These are phyloP conservation scores for Panagrolaimus sp. DNA, from an alignment of 1,140 invertebrate species.

Conservation along the genomic window DNA sequence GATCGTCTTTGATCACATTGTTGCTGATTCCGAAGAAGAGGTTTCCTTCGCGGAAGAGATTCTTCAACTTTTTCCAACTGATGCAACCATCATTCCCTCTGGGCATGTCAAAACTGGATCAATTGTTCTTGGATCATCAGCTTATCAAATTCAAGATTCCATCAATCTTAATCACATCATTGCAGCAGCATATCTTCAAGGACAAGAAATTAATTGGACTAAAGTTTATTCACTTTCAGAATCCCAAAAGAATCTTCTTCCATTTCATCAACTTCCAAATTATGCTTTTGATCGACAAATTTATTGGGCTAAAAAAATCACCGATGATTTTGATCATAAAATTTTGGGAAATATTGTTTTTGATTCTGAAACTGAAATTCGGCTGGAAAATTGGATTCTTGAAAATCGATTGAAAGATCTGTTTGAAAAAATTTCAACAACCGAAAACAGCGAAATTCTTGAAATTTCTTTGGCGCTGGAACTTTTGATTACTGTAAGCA, in stretches of 20 bases:
- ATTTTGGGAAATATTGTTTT: slow-evolving; percentile 25
- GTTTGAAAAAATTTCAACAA: too few relatives aligned
- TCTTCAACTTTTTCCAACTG: not conserved
- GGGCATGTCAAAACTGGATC: not conserved
- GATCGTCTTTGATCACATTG: not conserved
- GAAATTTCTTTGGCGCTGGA: too few relatives aligned
- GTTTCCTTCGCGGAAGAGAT: not conserved
- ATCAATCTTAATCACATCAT: not conserved
- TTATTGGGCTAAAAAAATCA: slow-evolving; percentile 12
- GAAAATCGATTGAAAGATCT: not conserved
- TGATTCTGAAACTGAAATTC: not conserved
- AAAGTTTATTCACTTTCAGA: slow-evolving; percentile 9
- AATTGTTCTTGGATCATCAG: not conserved
- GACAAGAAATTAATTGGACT: slow-evolving; percentile 17
- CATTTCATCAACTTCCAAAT: slow-evolving; percentile 19
- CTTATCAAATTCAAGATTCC: not conserved
- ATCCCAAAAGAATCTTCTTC: not conserved
- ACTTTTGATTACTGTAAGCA: too few relatives aligned
- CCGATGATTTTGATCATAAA: slow-evolving; percentile 24
- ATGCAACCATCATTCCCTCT: too few relatives aligned
- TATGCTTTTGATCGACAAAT: slow-evolving; percentile 23
- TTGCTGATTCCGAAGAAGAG: not conserved
- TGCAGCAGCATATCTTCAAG: not conserved
- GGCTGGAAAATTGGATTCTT: slow-evolving; percentile 1
- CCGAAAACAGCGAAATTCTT: too few relatives aligned